A percentile compares a stretch with the other conserved stretches of the same genome.
Evolutionary conservation across 2,797 vertebrate genomes (phyloP).

Genomic region (Darevskia mixta): DNA sequence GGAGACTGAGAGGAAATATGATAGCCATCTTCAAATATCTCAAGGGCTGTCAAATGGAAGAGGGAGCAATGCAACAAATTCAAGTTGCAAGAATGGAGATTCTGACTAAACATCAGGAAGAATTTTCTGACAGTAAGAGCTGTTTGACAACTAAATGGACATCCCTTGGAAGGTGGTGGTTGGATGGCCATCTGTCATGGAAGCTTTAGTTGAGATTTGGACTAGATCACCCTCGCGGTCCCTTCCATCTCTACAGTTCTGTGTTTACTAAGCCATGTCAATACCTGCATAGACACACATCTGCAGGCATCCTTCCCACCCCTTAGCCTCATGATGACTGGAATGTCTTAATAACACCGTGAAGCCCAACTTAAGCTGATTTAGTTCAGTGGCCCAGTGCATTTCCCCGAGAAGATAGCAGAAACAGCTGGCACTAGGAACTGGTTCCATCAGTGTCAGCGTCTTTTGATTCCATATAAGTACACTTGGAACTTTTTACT

Average conservation of each 20-base stretch:
- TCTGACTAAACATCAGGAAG: no score
- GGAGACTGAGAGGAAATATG: no score
- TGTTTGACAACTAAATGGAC: not conserved
- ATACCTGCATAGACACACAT: not conserved
- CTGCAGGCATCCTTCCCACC: not conserved
- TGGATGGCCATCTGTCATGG: no score
- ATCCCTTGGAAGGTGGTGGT: not conserved
- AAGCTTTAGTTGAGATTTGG: no score
- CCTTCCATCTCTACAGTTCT: not conserved
- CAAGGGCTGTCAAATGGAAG: no score
- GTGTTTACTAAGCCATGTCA: conserved; percentile 7
- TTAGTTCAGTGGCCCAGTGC: not conserved
- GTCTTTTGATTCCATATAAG: not conserved
- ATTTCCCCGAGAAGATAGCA: not conserved
- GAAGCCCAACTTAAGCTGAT: conserved; percentile 10
- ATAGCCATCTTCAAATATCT: no score
- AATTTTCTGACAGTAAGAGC: no score
- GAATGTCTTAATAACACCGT: conserved; percentile 17
- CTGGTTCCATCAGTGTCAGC: not conserved
- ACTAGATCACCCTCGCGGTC: no score
- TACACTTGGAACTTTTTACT: not conserved
- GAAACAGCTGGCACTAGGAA: not conserved
- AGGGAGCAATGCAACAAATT: no score
- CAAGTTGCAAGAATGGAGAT: no score
- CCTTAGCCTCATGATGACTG: conserved; percentile 26